These are phyloP conservation scores for Idaea straminata DNA, from an alignment of 2,888 invertebrate genomes.

Conservation along the genomic window DNA sequence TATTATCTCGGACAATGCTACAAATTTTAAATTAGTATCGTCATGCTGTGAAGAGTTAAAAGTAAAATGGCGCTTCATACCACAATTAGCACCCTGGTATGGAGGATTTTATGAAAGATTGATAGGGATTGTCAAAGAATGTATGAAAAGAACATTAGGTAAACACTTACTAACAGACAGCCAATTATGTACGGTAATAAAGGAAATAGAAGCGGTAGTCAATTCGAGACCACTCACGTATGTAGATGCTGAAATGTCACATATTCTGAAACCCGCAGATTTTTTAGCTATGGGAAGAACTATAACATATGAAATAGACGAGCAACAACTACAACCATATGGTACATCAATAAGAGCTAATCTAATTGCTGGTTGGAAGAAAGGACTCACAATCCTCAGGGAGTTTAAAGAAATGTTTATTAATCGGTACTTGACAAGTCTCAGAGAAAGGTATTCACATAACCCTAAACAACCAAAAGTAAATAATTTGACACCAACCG, in stretches of 20 bases:
- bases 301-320: neutral
- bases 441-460: constrained; percentile 9
- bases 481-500: constrained; percentile 20
- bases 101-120: constrained; percentile 25
- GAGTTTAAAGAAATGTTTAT: constrained; percentile 27
- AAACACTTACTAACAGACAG: constrained; percentile 4
- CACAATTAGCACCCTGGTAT: constrained; percentile 21
- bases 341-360: constrained; percentile 14
- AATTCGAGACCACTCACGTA: constrained; percentile 17
- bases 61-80: constrained; percentile 18
- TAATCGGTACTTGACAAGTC: constrained; percentile 13
- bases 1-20: constrained; percentile 25
- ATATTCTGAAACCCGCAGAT: constrained; percentile 8
- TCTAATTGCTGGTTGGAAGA: constrained; percentile 18
- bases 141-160: constrained; percentile 4
- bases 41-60: constrained; percentile 9
- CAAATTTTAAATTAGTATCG: constrained; percentile 20
- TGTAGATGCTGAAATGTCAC: constrained; percentile 13
- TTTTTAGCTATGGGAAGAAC: constrained; percentile 10
- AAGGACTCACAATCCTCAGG: constrained; percentile 15
- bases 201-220: constrained; percentile 17
- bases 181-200: constrained; percentile 15
- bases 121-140: constrained; percentile 17
- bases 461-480: constrained; percentile 12
- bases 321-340: neutral